Evolutionary conservation across 2,113 vertebrate genomes (phyloP).

Genomic region (Tragelaphus scriptus): DNA sequence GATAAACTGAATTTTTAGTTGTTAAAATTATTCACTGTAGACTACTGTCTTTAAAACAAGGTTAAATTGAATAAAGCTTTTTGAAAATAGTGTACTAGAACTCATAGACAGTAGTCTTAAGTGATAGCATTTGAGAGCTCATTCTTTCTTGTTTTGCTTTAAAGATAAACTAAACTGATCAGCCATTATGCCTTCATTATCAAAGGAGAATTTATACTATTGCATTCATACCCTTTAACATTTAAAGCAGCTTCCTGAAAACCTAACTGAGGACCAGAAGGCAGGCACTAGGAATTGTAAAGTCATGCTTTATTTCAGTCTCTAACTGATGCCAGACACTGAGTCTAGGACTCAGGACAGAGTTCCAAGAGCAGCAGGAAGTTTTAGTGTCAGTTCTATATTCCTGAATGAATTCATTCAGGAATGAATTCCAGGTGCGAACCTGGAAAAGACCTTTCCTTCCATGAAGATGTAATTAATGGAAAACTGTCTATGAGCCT

Average conservation of each 20-base stretch:
- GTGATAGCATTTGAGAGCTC: background rate
- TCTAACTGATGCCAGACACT: background rate
- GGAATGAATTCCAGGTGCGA: background rate
- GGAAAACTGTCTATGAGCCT: background rate
- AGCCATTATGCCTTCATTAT: background rate
- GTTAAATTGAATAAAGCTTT: background rate
- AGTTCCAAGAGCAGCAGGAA: background rate
- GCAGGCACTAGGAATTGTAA: background rate
- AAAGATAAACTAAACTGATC: background rate
- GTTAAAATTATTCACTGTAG: background rate
- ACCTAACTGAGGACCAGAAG: background rate
- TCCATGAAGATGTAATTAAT: slow-evolving; percentile 6
- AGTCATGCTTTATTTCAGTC: background rate
- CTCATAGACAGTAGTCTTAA: background rate
- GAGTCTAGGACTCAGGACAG: background rate
- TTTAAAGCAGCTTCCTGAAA: background rate
- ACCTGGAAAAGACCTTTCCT: background rate
- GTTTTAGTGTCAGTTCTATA: background rate
- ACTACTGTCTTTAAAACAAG: background rate
- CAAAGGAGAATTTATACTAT: background rate
- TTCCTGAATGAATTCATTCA: background rate
- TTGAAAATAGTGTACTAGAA: background rate
- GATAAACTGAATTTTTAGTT: background rate
- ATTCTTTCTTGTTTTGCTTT: background rate
- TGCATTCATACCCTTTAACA: background rate